Evolutionary conservation across 2,113 vertebrate genomes (phyloP), one percentile per base, ranked within the genome.

Genomic region (Phalacrocorax aristotelis): DNA sequence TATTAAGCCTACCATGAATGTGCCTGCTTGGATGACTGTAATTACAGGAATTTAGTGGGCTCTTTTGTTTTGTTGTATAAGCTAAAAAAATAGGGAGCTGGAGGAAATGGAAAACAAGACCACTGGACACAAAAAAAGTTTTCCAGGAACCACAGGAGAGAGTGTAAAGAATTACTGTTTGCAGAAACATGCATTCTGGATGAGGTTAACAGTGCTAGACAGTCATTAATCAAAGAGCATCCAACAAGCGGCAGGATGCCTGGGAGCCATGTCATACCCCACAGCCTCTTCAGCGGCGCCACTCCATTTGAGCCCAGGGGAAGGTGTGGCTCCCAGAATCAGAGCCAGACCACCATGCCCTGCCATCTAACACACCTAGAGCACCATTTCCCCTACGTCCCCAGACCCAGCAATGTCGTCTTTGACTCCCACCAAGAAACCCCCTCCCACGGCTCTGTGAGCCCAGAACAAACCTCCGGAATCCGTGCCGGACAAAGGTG

Each of bases 21-120:
- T 75, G 77, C 55, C 65, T 89, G 77, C 69, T 66, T 70, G 46
- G 89, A 81, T 92, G 51, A 71, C 72, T 81, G 1, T 68, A 96
- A 96, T 96, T 93, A 94, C 55, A 75, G 65, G 80, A 84, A 89
- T 93, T 87, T 58, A 89, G 52, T 15, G 60, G 48, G 29, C 51
- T 66, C 87, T 82, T 95, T 92, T 90, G 64, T 64, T 85, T 83
- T 89, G 48, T 74, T 94, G 81, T 38, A 58, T 42, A 79, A 77
- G 30, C 69, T 83, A 70, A 95, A 95, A 87, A 87, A 46, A 46
- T 2, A 49, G 30, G 5, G 30, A 70, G 68, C 18, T 65, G 38
- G 27, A 80, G 22, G 60, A 81, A 89, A 89, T 13, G 21, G 69
- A 91, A 88, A 78, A 91, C 74, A 38, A 80, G 55, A 46, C 11